Evolutionary conservation across 2,888 invertebrate genomes (phyloP), one percentile per base, ranked within the genome.

Genomic region (Drosophila gaucha): DNA sequence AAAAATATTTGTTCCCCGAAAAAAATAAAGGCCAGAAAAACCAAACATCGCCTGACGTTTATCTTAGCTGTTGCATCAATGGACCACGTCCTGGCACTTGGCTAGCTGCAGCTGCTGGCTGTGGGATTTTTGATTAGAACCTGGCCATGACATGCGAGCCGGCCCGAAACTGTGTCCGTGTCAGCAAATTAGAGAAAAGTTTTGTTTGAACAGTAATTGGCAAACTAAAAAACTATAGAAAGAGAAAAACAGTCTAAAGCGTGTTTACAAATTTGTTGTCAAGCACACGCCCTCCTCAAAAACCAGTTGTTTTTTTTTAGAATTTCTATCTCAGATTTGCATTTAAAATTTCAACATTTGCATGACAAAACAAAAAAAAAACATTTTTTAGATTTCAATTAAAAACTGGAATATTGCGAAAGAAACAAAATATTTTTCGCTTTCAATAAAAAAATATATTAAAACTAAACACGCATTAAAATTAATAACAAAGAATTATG

Each of bases 171-270:
- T 62, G 71, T 63, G 74, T 71, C 67, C 84, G 80, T 86, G 86
- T 86, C 80, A 85, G 86, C 80, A 86, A 82, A 82, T 82, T 82
- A 86, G 82, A 80, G 78, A 82, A 86, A 78, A 77, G 65, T 83
- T 82, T 86, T 69, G 80, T 77, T 82, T 70, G 86, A 54, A 60
- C 75, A 80, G 80, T 82, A 82, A 82, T 82, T 82, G 82, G 86
- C 82, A 73, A 70, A 33, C 55, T 38, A 50, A 39, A 51, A 30
- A 16, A n/a, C 3, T 3, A n/a, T 28, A 4, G 4, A 14, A 9
- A 22, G 6, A 36, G 39, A 22, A 39, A 16, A 49, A 57, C 28
- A 20, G 31, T n/a, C 30, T 18, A 24, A 69, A 69, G 74, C 65
- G 56, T 74, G 70, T 70, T 62, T 49, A 66, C 71, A 69, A 74